phyloP scores from a whole-genome alignment of 2,888 invertebrate species.

The Aphidius colemani region DNA sequence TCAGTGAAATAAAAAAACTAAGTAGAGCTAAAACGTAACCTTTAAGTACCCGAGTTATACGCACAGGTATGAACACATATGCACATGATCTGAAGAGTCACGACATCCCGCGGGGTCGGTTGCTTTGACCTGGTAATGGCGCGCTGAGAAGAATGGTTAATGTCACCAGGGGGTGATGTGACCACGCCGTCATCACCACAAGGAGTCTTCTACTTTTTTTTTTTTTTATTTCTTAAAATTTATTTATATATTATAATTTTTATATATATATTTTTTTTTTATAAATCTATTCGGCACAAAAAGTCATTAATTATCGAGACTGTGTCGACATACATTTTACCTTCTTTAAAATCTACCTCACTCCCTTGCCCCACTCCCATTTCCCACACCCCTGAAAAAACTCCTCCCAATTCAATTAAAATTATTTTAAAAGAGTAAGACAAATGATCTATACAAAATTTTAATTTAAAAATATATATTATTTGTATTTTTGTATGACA shows the following conservation, averaged over 20 bases:
- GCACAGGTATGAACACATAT: background rate
- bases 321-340: constrained; percentile 43
- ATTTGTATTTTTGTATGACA: too few species aligned
- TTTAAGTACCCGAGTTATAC: constrained; percentile 15
- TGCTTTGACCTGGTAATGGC: constrained; percentile 57
- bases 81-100: constrained; percentile 33
- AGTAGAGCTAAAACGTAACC: constrained; percentile 44
- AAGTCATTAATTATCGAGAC: constrained; percentile 54
- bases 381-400: too few species aligned
- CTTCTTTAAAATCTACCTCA: too few species aligned
- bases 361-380: too few species aligned
- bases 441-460: background rate
- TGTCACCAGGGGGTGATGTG: constrained; percentile 58
- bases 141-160: constrained; percentile 60
- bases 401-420: too few species aligned
- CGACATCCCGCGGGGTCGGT: constrained; percentile 58
- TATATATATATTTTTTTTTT: too few species aligned
- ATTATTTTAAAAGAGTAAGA: too few species aligned
- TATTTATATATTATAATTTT: too few species aligned
- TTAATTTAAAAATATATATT: constrained; percentile 7
- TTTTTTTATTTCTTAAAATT: constrained; percentile 37
- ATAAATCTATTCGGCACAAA: constrained; percentile 3
- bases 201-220: constrained; percentile 48
- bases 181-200: constrained; percentile 34
- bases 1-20: constrained; percentile 28